These are phyloP conservation scores for Muricea muricata DNA, from an alignment of 92 coral and sea anemone genomes.

Conservation along the genomic window DNA sequence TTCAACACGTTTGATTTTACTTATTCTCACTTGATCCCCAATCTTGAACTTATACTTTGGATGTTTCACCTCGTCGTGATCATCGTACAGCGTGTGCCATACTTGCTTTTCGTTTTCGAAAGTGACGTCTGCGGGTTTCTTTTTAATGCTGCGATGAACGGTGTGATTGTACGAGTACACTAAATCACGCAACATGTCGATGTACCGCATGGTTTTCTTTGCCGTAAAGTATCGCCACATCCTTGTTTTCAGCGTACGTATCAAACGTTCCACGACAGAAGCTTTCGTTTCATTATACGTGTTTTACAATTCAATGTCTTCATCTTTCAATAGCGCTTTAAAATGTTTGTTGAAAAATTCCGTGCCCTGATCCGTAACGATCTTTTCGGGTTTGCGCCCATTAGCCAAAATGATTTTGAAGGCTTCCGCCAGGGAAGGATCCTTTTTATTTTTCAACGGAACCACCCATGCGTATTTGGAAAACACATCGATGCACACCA, in stretches of 20 bases:
- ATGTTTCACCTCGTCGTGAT: too few relatives aligned
- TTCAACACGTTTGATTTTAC: neutral
- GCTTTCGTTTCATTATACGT: constrained; percentile 45
- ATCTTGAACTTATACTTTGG: neutral
- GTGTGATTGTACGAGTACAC: constrained; percentile 41
- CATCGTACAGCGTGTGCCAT: neutral
- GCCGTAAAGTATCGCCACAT: constrained; percentile 40
- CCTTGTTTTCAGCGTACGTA: constrained; percentile 26
- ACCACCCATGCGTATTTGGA: constrained; percentile 48
- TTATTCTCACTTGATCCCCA: neutral
- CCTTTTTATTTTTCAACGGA: constrained; percentile 15
- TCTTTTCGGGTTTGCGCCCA: constrained; percentile 1
- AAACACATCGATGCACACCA: constrained; percentile 22
- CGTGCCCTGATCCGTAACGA: constrained; percentile 31
- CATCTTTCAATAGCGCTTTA: neutral
- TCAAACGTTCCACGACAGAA: constrained; percentile 13
- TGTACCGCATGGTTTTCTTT: constrained; percentile 34
- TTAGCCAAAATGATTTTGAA: neutral
- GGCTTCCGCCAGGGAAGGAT: neutral
- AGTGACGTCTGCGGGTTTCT: constrained; percentile 46
- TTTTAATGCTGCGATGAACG: constrained; percentile 45
- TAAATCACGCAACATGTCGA: constrained; percentile 41
- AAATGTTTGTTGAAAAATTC: constrained; percentile 27
- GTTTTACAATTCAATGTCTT: neutral
- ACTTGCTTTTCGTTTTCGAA: constrained; percentile 36